A percentile compares a stretch with the other conserved stretches of the same genome.
Evolutionary conservation across 2,113 vertebrate species (phyloP).

Genomic region (Hepsetus odoe): DNA sequence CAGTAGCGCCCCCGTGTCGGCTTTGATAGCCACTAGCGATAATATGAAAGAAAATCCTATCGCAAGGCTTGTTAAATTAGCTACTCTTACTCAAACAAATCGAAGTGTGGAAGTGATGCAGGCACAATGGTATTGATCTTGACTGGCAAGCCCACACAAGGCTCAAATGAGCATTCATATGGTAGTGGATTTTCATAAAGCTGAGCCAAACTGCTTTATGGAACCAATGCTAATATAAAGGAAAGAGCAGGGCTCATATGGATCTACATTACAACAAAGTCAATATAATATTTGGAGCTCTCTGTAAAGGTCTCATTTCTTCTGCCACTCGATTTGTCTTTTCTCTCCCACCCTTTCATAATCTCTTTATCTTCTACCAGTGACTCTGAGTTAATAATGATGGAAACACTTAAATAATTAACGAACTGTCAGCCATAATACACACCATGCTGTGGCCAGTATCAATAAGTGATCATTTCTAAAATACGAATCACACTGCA

Average conservation of each 20-base stretch:
- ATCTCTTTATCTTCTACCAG: neutral
- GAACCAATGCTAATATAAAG: neutral
- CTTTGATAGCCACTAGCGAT: constrained; percentile 32
- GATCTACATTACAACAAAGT: neutral
- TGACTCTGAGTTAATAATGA: too few species aligned
- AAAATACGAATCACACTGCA: too few species aligned
- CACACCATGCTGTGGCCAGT: too few species aligned
- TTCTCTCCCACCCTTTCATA: neutral
- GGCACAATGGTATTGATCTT: constrained; percentile 38
- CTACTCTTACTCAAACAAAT: constrained; percentile 42
- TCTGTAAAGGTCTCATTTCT: constrained; percentile 10
- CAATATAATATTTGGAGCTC: neutral
- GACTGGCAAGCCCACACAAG: constrained; percentile 18
- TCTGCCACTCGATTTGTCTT: neutral
- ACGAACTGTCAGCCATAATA: too few species aligned
- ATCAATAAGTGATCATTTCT: too few species aligned
- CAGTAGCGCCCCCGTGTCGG: neutral
- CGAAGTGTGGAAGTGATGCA: constrained; percentile 24
- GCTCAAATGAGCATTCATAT: constrained; percentile 31
- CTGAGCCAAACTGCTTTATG: neutral
- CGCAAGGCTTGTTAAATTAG: constrained; percentile 36
- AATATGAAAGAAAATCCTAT: constrained; percentile 38
- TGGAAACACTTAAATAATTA: too few species aligned
- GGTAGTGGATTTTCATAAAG: constrained; percentile 14
- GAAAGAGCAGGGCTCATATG: neutral